These are phyloP conservation scores for Epizoanthus fatuus DNA, from an alignment of 92 coral and sea anemone genomes.

Conservation along the genomic window DNA sequence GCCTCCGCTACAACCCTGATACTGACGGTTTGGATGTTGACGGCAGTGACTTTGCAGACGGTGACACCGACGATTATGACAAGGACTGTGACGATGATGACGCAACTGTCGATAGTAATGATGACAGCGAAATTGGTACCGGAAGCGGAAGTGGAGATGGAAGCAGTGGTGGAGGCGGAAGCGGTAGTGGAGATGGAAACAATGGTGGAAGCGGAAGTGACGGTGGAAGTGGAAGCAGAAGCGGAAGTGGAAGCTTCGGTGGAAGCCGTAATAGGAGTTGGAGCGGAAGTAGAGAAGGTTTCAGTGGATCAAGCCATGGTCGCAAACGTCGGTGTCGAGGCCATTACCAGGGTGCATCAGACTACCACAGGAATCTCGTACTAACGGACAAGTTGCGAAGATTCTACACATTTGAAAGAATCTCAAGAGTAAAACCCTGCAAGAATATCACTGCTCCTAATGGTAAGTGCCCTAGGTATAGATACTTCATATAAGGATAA, in stretches of 20 bases:
- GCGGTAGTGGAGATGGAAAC: not conserved
- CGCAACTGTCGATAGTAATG: not conserved
- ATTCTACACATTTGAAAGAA: too few relatives aligned
- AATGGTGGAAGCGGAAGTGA: not conserved
- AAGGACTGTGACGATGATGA: not conserved
- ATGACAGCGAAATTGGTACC: not conserved
- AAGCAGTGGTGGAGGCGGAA: not conserved
- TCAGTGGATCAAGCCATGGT: not conserved
- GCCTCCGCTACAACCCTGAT: not conserved
- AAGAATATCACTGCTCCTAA: too few relatives aligned
- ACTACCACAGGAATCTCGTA: too few relatives aligned
- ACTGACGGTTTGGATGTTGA: not conserved
- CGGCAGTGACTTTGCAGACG: not conserved
- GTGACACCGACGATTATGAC: constrained; percentile 12
- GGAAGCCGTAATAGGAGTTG: not conserved
- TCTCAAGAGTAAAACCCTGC: too few relatives aligned
- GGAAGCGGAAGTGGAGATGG: not conserved
- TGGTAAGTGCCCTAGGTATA: too few relatives aligned
- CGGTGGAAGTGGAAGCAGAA: not conserved
- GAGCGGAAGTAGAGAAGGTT: not conserved
- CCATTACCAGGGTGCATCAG: too few relatives aligned
- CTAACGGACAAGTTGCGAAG: too few relatives aligned
- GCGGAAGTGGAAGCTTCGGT: not conserved
- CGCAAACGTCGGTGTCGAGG: not conserved
- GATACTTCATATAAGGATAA: too few relatives aligned